Evolutionary conservation across 2,113 vertebrate species (phyloP), one percentile per base, ranked within the genome.

Genomic region (Pterocles gutturalis): DNA sequence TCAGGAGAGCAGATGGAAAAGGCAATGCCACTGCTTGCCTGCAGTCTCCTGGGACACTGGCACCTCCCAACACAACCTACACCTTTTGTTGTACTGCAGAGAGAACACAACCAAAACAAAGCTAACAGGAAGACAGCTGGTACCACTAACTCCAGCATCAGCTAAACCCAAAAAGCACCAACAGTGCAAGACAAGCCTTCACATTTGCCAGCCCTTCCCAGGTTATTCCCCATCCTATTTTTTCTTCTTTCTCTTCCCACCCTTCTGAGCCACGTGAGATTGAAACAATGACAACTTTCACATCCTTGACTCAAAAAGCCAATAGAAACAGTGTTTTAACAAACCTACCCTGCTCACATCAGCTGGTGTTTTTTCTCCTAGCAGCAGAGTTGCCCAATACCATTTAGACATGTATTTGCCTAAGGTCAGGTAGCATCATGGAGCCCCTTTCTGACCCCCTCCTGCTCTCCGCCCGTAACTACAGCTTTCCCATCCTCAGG

Each of bases 381-480:
- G 24, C 16, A 55, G 61, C 66, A 69, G 28, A 53, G 29, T 5
- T 67, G n/a, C 34, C 85, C 4, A 45, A 38, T 17, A 28, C 19
- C 7, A 19, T 12, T 9, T 1, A 62, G 29, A 46, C 24, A 6
- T 0, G 13, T 14, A 18, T 45, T 28, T 21, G 67, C n/a, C 33
- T 48, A 7, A 46, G 66, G 34, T 34, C 79, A n/a, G 65, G 58
- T 1, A 75, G 38, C 49, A n/a, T 4, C 1, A 8, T 0, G 18
- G 13, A 78, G 70, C 66, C 9, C 53, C 3, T 36, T 73, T 4
- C 45, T 1, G n/a, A 72, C 14, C 45, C 53, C 25, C 5, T 58
- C 17, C 71, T 7, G 28, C 71, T 21, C n/a, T 1, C 60, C 9
- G 26, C 43, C 29, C 4, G 0, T 5, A 38, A 7, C 31, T 11